phyloP scores from a whole-genome alignment of 2,888 invertebrate species.

The Lasioglossum calceatum region DNA sequence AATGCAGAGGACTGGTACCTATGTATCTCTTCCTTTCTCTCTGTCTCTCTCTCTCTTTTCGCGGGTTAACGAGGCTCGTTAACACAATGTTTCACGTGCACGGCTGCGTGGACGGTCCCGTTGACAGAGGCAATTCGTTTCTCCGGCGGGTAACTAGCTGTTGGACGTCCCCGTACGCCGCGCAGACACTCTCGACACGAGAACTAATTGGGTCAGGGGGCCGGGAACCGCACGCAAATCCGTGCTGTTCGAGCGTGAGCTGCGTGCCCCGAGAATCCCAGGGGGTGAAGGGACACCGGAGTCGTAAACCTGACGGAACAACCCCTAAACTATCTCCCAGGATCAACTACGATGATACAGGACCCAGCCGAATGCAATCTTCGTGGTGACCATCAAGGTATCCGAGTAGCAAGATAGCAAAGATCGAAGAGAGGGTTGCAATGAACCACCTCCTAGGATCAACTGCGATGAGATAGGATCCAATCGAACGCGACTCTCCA shows the following conservation, averaged over 20 bases:
- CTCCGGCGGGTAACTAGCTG: conserved; percentile 23
- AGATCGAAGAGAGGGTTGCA: neutral
- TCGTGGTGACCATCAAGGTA: neutral
- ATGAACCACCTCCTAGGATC: neutral
- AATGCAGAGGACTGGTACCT: neutral
- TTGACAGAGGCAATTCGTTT: conserved; percentile 35
- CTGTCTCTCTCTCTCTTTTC: neutral
- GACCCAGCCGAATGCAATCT: neutral
- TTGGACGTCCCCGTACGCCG: conserved; percentile 25
- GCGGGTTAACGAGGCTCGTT: neutral
- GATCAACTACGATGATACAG: neutral
- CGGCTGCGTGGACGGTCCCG: conserved; percentile 21
- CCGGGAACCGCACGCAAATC: conserved; percentile 76
- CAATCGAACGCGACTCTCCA: neutral
- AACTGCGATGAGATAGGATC: neutral
- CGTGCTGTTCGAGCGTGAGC: conserved; percentile 52
- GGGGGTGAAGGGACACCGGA: conserved; percentile 16
- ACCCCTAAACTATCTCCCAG: neutral
- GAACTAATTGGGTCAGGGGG: conserved; percentile 80
- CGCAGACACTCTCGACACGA: conserved; percentile 47
- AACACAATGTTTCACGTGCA: conserved; percentile 16
- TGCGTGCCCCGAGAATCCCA: conserved; percentile 20
- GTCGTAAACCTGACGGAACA: neutral
- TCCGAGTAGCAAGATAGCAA: neutral
- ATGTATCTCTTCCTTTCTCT: neutral